Evolutionary conservation across 2,888 invertebrate genomes (phyloP).

Genomic region (Apotomis turbidana): DNA sequence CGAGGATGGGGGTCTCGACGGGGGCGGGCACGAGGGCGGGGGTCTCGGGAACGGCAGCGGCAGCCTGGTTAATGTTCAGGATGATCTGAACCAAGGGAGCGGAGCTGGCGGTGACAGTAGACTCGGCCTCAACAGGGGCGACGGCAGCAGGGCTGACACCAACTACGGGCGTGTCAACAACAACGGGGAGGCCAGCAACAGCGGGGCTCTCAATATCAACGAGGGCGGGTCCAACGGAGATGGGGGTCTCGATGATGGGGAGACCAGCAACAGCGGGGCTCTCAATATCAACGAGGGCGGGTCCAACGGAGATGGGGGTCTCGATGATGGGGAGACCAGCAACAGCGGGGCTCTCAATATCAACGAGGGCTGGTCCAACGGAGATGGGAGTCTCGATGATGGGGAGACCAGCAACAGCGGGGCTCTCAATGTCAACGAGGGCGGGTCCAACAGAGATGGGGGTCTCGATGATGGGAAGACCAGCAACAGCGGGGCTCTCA

Average conservation of each 20-base stretch:
- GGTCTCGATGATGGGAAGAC: slow-evolving; percentile 13
- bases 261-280: slow-evolving; percentile 10
- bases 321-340: slow-evolving; percentile 35
- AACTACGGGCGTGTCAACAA: slow-evolving; percentile 25
- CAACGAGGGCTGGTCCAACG: slow-evolving; percentile 30
- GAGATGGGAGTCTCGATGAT: slow-evolving; percentile 25
- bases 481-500: slow-evolving; percentile 13
- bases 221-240: slow-evolving; percentile 16
- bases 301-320: slow-evolving; percentile 10
- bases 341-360: slow-evolving; percentile 37
- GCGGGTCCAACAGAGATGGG: slow-evolving; percentile 26
- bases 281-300: slow-evolving; percentile 2
- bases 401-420: slow-evolving; percentile 25
- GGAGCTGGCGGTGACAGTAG: slow-evolving; percentile 40
- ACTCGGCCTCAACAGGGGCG: slow-evolving; percentile 32
- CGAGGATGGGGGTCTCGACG: slow-evolving; percentile 37
- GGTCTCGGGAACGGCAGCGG: slow-evolving; percentile 42
- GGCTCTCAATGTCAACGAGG: slow-evolving; percentile 31
- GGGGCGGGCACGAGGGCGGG: slow-evolving; percentile 43
- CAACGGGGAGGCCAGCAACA: not conserved
- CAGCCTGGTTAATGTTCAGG: slow-evolving; percentile 53
- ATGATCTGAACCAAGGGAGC: slow-evolving; percentile 56
- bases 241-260: slow-evolving; percentile 25
- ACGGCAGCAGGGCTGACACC: slow-evolving; percentile 36
- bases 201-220: not conserved